phyloP scores from a whole-genome alignment of 1,140 invertebrate genomes.

The Pemphigus obesinymphae region DNA sequence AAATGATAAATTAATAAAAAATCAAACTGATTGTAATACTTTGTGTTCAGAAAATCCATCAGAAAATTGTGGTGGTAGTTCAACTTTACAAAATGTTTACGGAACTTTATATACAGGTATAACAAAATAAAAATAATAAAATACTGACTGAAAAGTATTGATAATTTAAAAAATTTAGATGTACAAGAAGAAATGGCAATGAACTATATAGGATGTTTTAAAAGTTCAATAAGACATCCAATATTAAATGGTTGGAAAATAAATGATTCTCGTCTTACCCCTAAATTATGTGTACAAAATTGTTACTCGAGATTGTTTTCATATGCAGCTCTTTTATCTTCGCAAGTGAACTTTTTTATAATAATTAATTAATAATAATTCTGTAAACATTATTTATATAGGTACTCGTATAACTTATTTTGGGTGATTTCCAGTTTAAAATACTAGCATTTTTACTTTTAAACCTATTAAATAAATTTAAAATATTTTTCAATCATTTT shows the following conservation, averaged over 20 bases:
- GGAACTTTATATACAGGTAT: conserved; percentile 33
- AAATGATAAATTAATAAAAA: background rate
- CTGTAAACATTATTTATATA: too few relatives aligned
- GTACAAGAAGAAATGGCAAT: background rate
- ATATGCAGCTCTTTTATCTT: too few relatives aligned
- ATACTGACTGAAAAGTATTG: background rate
- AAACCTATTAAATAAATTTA: too few relatives aligned
- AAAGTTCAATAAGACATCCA: conserved; percentile 13
- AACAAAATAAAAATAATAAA: background rate
- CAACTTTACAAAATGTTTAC: conserved; percentile 39
- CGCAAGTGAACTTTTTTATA: too few relatives aligned
- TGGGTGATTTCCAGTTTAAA: too few relatives aligned
- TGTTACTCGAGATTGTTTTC: too few relatives aligned
- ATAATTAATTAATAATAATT: too few relatives aligned
- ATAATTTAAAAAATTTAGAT: background rate
- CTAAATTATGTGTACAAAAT: too few relatives aligned
- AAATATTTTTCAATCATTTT: too few relatives aligned
- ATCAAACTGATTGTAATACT: conserved; percentile 32
- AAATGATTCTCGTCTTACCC: background rate
- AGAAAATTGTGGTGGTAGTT: conserved; percentile 44
- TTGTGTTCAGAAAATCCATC: conserved; percentile 42
- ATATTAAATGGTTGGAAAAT: conserved; percentile 4
- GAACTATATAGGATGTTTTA: background rate
- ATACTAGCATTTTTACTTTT: too few relatives aligned
- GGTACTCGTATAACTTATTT: too few relatives aligned